phyloP scores from a whole-genome alignment of 2,888 invertebrate species.

The Xestia sexstrigata region DNA sequence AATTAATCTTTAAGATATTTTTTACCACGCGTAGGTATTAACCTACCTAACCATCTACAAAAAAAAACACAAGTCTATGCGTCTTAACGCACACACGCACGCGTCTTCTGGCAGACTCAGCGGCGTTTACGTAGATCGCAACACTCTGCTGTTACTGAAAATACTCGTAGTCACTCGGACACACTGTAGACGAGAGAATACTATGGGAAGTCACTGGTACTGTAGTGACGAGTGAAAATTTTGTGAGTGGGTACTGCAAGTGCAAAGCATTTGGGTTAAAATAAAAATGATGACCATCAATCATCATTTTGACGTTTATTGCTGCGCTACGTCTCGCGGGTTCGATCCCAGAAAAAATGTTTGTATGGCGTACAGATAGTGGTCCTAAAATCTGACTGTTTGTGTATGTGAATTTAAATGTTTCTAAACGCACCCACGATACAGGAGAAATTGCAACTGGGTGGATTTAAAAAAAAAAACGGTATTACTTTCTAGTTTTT shows the following conservation, averaged over 20 bases:
- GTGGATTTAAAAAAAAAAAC: neutral
- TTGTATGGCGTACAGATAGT: too few species aligned
- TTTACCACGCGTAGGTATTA: too few species aligned
- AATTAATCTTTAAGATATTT: too few species aligned
- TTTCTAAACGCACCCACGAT: too few species aligned
- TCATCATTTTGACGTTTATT: neutral
- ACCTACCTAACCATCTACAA: constrained; percentile 39
- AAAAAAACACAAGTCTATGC: constrained; percentile 70
- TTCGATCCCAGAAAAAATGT: too few species aligned
- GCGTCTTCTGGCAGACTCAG: constrained; percentile 85
- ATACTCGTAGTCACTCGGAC: constrained; percentile 75
- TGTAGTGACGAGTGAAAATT: neutral
- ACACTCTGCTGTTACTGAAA: constrained; percentile 84
- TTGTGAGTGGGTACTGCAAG: neutral
- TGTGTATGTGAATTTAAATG: too few species aligned
- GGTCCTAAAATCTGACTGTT: too few species aligned
- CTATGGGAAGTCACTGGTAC: constrained; percentile 20
- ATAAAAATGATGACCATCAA: neutral
- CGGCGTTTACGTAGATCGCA: constrained; percentile 87
- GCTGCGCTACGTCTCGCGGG: too few species aligned
- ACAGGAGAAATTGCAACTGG: too few species aligned
- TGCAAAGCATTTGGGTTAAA: neutral
- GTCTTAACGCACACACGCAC: constrained; percentile 73
- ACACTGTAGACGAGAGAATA: constrained; percentile 58
- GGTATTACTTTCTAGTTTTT: too few species aligned